Evolutionary conservation across 2,113 vertebrate species (phyloP).

Genomic region (Bufo bufo): DNA sequence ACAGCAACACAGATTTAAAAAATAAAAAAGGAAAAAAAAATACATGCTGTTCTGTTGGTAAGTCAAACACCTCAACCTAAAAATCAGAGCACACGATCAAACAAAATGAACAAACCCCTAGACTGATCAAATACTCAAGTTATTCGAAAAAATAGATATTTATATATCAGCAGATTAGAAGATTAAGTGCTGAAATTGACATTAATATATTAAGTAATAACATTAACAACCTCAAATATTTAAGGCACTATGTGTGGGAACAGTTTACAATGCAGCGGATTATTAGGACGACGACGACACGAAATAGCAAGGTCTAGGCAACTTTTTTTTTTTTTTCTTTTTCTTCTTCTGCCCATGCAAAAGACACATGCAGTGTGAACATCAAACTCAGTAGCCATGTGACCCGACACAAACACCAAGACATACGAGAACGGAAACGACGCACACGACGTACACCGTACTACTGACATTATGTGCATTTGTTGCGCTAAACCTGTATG

Average conservation of each 20-base stretch:
- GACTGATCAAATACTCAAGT: slow-evolving; percentile 76
- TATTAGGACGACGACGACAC: slow-evolving; percentile 90
- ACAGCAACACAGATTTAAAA: slow-evolving; percentile 48
- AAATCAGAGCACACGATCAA: slow-evolving; percentile 87
- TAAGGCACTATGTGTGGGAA: slow-evolving; percentile 99
- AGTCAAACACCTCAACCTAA: slow-evolving; percentile 81
- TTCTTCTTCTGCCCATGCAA: slow-evolving; percentile 90
- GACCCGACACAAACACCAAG: slow-evolving; percentile 91
- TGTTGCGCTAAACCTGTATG: slow-evolving; percentile 90
- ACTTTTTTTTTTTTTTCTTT: slow-evolving; percentile 68
- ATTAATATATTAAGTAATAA: slow-evolving; percentile 94
- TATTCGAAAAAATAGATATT: slow-evolving; percentile 70
- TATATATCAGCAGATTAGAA: slow-evolving; percentile 84
- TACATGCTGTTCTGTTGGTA: slow-evolving; percentile 80
- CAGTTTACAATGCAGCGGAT: slow-evolving; percentile 97
- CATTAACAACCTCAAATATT: slow-evolving; percentile 99
- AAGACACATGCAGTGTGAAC: slow-evolving; percentile 99
- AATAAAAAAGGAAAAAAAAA: slow-evolving; percentile 64
- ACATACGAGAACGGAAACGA: slow-evolving; percentile 83
- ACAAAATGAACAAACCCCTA: slow-evolving; percentile 75
- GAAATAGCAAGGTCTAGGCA: slow-evolving; percentile 93
- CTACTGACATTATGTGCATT: slow-evolving; percentile 88
- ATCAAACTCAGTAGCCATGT: slow-evolving; percentile 85
- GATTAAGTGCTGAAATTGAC: slow-evolving; percentile 98
- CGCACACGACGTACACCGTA: slow-evolving; percentile 86